A percentile compares a stretch with the other conserved stretches of the same genome.
Conservation (phyloP, 2,797 vertebrate species). For the Acanthis flammea region DNA sequence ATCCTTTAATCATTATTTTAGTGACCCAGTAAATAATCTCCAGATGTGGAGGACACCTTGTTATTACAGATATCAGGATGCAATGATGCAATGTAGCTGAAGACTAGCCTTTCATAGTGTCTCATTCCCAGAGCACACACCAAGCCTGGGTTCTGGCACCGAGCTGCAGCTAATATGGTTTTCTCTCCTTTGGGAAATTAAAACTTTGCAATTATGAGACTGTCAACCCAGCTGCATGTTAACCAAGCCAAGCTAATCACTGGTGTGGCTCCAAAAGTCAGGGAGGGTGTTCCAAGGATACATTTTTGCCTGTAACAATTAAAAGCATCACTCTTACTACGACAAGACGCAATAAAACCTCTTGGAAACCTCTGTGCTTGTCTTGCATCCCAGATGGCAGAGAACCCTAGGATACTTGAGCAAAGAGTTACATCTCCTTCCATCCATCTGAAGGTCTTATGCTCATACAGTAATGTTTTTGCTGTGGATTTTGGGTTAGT, state of each 20-base stretch:
- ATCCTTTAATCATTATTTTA: neutral
- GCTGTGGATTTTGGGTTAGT: neutral
- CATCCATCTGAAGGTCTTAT: neutral
- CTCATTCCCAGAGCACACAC: neutral
- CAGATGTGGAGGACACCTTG: neutral
- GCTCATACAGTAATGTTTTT: neutral
- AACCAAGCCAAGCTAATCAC: neutral
- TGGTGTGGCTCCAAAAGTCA: neutral
- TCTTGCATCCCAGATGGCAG: neutral
- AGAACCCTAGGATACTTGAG: neutral
- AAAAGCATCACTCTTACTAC: neutral
- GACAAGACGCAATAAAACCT: neutral
- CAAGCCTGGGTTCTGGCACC: neutral
- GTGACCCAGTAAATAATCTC: neutral
- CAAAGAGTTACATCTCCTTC: neutral
- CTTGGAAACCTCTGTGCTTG: neutral
- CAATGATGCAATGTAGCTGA: neutral
- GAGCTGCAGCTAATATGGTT: neutral
- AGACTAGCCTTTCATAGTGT: neutral
- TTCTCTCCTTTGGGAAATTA: constrained; percentile 7
- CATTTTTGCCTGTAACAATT: neutral
- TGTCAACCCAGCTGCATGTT: neutral
- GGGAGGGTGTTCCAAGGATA: neutral
- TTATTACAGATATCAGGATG: neutral
- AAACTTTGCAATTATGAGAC: neutral